These are phyloP conservation scores for Aviceda subcristata DNA, from an alignment of 2,113 vertebrate species.

Conservation along the genomic window DNA sequence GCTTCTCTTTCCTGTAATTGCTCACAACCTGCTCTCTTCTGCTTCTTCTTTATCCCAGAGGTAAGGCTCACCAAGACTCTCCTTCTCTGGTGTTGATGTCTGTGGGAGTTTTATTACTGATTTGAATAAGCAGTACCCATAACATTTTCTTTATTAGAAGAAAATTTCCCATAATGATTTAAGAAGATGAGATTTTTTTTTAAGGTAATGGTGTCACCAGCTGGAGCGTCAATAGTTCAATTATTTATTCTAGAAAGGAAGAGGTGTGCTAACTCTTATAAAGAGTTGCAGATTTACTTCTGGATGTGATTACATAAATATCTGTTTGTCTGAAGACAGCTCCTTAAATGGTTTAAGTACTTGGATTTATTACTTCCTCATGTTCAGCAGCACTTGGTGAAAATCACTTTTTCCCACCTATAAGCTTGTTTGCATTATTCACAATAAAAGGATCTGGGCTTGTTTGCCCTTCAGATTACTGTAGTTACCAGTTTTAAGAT, in stretches of 20 bases:
- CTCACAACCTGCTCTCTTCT: neutral
- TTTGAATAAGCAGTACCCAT: accelerated
- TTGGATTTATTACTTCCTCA: neutral
- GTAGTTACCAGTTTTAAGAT: neutral
- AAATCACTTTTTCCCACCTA: neutral
- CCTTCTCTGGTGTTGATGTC: neutral
- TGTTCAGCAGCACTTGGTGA: neutral
- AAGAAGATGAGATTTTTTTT: neutral
- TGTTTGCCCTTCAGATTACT: neutral
- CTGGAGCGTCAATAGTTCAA: neutral
- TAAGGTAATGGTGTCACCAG: neutral
- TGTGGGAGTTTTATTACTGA: neutral
- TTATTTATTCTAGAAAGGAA: neutral
- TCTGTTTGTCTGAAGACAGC: neutral
- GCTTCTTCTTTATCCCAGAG: neutral
- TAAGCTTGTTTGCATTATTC: neutral
- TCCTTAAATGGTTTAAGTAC: neutral
- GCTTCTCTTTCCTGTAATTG: neutral
- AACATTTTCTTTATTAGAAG: neutral
- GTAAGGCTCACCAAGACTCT: neutral
- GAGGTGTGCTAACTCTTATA: neutral
- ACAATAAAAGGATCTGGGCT: neutral
- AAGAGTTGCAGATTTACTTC: neutral
- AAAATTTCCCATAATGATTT: neutral
- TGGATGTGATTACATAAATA: neutral